Percentiles rank a stretch among this genome's conserved stretches.
These are phyloP conservation scores for Deroplatys truncata DNA, from an alignment of 2,888 invertebrate species.

Conservation along the genomic window DNA sequence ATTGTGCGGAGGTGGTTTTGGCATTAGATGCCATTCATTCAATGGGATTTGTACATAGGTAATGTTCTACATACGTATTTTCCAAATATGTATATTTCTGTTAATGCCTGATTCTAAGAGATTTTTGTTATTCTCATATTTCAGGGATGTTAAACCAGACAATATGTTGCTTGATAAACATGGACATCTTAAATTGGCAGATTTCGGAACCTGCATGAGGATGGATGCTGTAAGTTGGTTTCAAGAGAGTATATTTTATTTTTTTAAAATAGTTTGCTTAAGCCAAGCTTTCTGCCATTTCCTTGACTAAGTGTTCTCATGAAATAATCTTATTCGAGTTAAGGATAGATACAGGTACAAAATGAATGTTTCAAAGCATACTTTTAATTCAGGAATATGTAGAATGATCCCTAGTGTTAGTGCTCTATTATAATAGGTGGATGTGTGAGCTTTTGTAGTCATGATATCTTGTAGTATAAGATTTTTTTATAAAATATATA, in stretches of 20 bases:
- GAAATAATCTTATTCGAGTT: too few relatives aligned
- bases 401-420: too few relatives aligned
- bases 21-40: conserved; percentile 97
- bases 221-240: conserved; percentile 71
- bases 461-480: too few relatives aligned
- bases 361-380: too few relatives aligned
- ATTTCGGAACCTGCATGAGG: conserved; percentile 99
- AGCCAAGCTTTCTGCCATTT: too few relatives aligned
- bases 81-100: background rate
- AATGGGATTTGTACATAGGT: conserved; percentile 85
- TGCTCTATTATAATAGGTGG: too few relatives aligned
- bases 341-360: too few relatives aligned
- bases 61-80: conserved; percentile 19
- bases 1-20: conserved; percentile 95
- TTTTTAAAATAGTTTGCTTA: background rate
- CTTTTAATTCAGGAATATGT: too few relatives aligned
- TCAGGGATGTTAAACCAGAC: conserved; percentile 97
- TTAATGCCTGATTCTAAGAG: background rate
- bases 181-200: conserved; percentile 97
- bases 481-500: too few relatives aligned
- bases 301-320: too few relatives aligned
- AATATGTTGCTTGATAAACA: conserved; percentile 94
- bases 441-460: too few relatives aligned
- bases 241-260: background rate
- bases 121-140: conserved; percentile 47